phyloP scores from a whole-genome alignment of 2,113 vertebrate genomes.

The Gallinago media region DNA sequence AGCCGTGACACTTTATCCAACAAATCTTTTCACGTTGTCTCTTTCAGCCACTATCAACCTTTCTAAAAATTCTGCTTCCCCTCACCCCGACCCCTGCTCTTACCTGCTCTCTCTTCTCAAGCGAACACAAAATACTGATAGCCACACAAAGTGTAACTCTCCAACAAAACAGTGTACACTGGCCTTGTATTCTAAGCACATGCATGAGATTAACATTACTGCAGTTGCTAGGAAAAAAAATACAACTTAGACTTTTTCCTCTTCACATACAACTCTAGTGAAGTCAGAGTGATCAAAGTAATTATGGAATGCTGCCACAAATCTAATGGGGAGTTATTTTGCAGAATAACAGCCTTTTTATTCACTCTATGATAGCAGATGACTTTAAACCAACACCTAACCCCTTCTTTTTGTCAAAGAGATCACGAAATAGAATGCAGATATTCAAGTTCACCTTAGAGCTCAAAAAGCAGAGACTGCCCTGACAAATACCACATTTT shows the following conservation, averaged over 20 bases:
- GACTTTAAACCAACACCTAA: neutral
- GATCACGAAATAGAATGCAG: neutral
- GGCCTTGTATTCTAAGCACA: neutral
- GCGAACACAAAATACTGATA: neutral
- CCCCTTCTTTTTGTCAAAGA: neutral
- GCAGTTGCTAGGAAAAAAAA: constrained; percentile 41
- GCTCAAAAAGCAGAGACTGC: neutral
- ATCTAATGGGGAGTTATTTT: neutral
- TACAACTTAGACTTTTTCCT: neutral
- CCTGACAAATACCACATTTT: neutral
- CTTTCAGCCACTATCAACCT: neutral
- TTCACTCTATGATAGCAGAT: neutral
- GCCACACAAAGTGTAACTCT: neutral
- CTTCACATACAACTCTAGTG: constrained; percentile 1
- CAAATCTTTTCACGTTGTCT: neutral
- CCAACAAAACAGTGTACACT: neutral
- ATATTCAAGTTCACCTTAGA: neutral
- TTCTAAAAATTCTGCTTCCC: constrained; percentile 4
- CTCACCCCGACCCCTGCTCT: neutral
- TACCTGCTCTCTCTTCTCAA: neutral
- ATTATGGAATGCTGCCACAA: constrained; percentile 3
- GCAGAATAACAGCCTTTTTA: neutral
- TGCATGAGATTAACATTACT: constrained; percentile 36
- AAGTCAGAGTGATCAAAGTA: constrained; percentile 52
- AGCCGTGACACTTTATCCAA: neutral